A percentile compares a stretch with the other conserved stretches of the same genome.
Evolutionary conservation across 2,888 invertebrate species (phyloP).

Genomic region (Dynastes grantii): DNA sequence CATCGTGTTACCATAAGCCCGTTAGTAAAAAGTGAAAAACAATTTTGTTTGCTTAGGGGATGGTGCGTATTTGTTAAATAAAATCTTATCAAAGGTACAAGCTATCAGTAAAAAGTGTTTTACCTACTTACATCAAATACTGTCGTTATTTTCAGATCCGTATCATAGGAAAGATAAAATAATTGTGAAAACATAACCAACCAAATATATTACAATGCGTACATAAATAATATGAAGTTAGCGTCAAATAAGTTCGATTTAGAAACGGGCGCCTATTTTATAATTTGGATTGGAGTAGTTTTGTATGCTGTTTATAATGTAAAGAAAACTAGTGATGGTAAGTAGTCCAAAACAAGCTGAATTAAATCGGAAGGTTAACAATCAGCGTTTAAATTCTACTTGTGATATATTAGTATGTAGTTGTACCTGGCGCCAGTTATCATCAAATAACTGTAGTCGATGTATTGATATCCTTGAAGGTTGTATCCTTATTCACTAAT

Average conservation of each 20-base stretch:
- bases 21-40: neutral
- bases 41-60: neutral
- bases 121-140: neutral
- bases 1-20: too few species aligned
- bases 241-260: conserved; percentile 27
- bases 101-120: neutral
- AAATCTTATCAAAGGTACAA: neutral
- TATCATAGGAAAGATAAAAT: neutral
- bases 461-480: too few species aligned
- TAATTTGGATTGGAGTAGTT: conserved; percentile 74
- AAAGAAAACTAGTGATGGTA: conserved; percentile 73
- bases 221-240: conserved; percentile 35
- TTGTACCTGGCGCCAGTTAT: too few species aligned
- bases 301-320: conserved; percentile 75
- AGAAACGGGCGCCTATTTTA: conserved; percentile 72
- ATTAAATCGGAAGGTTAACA: too few species aligned
- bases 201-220: neutral
- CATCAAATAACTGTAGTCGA: too few species aligned
- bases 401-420: too few species aligned
- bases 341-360: conserved; percentile 53
- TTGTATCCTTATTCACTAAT: too few species aligned
- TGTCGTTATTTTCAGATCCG: neutral
- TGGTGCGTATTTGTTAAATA: neutral
- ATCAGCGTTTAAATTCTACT: too few species aligned
- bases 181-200: neutral